A percentile compares a stretch with the other conserved stretches of the same genome.
phyloP scores from a whole-genome alignment of 1,140 invertebrate genomes.

The Drosophila leontia region DNA sequence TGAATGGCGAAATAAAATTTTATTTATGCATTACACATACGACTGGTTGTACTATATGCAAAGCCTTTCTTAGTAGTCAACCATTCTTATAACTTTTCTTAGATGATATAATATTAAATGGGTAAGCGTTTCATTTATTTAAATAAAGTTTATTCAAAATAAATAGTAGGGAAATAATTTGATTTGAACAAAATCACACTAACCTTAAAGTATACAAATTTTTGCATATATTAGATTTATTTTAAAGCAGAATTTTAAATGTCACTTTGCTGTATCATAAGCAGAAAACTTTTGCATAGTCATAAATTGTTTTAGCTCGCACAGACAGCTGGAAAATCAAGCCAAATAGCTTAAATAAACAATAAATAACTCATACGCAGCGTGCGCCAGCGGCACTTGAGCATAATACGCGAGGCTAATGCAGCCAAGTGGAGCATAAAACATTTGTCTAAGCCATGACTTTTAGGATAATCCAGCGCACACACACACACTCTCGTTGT shows the following conservation, averaged over 20 bases:
- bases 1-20: constrained; percentile 23
- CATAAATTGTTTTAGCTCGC: constrained; percentile 54
- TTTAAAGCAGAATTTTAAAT: background rate
- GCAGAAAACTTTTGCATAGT: constrained; percentile 15
- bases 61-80: background rate
- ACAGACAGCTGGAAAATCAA: constrained; percentile 46
- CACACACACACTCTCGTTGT: constrained; percentile 32
- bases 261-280: background rate
- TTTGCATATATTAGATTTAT: too few relatives aligned
- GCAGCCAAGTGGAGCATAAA: constrained; percentile 63
- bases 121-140: background rate
- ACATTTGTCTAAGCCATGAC: constrained; percentile 72
- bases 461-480: constrained; percentile 54
- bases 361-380: constrained; percentile 77
- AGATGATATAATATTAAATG: background rate
- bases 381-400: constrained; percentile 54
- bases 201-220: background rate
- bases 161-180: background rate
- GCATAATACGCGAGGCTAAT: constrained; percentile 53
- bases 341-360: constrained; percentile 49
- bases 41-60: background rate
- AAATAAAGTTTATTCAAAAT: background rate
- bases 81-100: background rate
- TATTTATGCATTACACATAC: constrained; percentile 1
- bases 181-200: too few relatives aligned